These are phyloP conservation scores for Carterocephalus palaemon DNA, from an alignment of 2,888 invertebrate genomes.

Conservation along the genomic window DNA sequence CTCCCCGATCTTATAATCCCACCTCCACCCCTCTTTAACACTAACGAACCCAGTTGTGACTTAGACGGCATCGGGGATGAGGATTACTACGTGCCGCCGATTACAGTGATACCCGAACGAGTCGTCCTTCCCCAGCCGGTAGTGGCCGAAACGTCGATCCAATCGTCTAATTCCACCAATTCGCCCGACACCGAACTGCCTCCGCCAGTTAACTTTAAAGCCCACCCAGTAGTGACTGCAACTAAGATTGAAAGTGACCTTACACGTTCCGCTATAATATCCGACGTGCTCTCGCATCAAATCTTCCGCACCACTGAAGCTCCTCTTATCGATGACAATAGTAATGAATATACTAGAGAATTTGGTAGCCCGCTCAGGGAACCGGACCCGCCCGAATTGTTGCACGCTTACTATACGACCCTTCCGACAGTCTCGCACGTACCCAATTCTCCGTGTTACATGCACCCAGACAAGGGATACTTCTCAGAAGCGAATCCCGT, in stretches of 20 bases:
- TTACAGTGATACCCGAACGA: constrained; percentile 63
- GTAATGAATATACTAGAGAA: constrained; percentile 54
- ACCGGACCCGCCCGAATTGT: constrained; percentile 58
- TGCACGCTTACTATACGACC: constrained; percentile 68
- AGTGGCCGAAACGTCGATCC: constrained; percentile 70
- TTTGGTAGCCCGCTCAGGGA: constrained; percentile 61
- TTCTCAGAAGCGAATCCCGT: constrained; percentile 38
- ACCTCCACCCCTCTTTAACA: constrained; percentile 72
- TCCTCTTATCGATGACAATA: constrained; percentile 37
- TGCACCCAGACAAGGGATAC: constrained; percentile 64
- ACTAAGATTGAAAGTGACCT: constrained; percentile 29
- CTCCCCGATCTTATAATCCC: constrained; percentile 71
- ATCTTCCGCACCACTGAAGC: constrained; percentile 54
- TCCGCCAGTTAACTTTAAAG: constrained; percentile 70
- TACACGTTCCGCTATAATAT: constrained; percentile 48
- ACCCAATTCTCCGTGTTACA: constrained; percentile 68
- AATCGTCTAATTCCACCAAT: constrained; percentile 63
- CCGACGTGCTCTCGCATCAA: constrained; percentile 61
- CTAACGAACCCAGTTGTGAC: constrained; percentile 62
- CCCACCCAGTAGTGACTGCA: constrained; percentile 50
- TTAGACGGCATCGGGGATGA: constrained; percentile 46
- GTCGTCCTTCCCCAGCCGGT: constrained; percentile 61
- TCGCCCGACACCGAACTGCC: constrained; percentile 65
- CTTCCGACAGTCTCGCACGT: constrained; percentile 70
- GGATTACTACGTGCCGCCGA: constrained; percentile 53